Evolutionary conservation across 2,888 invertebrate genomes (phyloP).

Genomic region (Belgica antarctica): DNA sequence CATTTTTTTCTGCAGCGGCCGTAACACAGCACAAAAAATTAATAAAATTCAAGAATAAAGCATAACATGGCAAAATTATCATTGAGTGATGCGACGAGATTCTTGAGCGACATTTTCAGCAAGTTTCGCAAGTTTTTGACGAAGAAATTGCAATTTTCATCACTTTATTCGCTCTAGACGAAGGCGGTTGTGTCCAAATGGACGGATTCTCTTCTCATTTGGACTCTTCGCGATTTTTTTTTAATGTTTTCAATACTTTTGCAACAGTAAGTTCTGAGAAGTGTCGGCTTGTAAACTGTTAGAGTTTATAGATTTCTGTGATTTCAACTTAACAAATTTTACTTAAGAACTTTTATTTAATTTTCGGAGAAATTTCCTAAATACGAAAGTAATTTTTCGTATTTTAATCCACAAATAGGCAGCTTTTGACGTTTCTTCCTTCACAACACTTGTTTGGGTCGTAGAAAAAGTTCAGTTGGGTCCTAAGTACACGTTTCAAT

Average conservation of each 20-base stretch:
- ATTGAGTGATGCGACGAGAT: conserved; percentile 12
- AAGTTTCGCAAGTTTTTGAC: not conserved
- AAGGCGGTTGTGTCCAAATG: not conserved
- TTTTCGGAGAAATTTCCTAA: too few species aligned
- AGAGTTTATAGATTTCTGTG: too few species aligned
- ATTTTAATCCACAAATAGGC: too few species aligned
- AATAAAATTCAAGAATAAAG: conserved; percentile 34
- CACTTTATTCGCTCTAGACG: not conserved
- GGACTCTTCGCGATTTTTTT: too few species aligned
- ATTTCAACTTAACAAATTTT: too few species aligned
- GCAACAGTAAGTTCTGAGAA: too few species aligned
- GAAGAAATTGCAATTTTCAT: not conserved
- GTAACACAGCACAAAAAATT: not conserved
- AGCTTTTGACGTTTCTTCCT: too few species aligned
- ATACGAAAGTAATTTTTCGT: too few species aligned
- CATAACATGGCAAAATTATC: conserved; percentile 30
- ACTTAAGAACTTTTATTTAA: too few species aligned
- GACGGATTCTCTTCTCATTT: not conserved
- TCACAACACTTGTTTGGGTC: too few species aligned
- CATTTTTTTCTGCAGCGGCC: not conserved
- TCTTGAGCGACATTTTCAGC: not conserved
- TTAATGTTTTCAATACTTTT: too few species aligned
- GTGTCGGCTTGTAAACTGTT: too few species aligned
- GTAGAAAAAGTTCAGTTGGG: not conserved
- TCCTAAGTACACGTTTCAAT: not conserved